These are phyloP conservation scores for Chrysolina haemoptera DNA, from an alignment of 2,888 invertebrate species.

Conservation along the genomic window DNA sequence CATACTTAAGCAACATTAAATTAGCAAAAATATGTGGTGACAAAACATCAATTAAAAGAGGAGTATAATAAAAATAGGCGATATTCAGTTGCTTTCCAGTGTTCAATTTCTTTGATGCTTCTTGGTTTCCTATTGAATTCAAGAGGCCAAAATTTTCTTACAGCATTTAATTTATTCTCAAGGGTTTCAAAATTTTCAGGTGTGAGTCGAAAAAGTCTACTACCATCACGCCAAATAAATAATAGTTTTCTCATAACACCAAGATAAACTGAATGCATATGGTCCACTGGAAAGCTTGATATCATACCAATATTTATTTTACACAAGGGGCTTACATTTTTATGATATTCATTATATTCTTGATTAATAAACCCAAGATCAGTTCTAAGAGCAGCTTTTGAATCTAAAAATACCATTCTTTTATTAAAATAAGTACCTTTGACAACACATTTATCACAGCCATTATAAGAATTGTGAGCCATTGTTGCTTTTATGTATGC, in stretches of 20 bases:
- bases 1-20: too few species aligned
- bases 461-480: constrained; percentile 29
- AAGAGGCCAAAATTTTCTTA: too few species aligned
- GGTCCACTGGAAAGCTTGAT: constrained; percentile 23
- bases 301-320: constrained; percentile 30
- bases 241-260: constrained; percentile 27
- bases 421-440: constrained; percentile 45
- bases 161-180: constrained; percentile 13
- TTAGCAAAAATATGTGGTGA: constrained; percentile 8
- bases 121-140: constrained; percentile 55
- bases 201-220: constrained; percentile 9
- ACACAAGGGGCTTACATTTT: constrained; percentile 46
- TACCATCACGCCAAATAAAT: constrained; percentile 10
- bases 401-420: constrained; percentile 50
- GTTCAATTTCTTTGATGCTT: constrained; percentile 45
- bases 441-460: constrained; percentile 50
- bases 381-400: constrained; percentile 49
- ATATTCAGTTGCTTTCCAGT: constrained; percentile 54
- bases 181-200: not conserved
- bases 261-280: constrained; percentile 28
- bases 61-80: constrained; percentile 50
- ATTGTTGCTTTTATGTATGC: constrained; percentile 24
- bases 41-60: constrained; percentile 40
- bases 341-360: constrained; percentile 45
- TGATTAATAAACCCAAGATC: constrained; percentile 38